phyloP scores from a whole-genome alignment of 2,888 invertebrate species.

The Arenicola marina region DNA sequence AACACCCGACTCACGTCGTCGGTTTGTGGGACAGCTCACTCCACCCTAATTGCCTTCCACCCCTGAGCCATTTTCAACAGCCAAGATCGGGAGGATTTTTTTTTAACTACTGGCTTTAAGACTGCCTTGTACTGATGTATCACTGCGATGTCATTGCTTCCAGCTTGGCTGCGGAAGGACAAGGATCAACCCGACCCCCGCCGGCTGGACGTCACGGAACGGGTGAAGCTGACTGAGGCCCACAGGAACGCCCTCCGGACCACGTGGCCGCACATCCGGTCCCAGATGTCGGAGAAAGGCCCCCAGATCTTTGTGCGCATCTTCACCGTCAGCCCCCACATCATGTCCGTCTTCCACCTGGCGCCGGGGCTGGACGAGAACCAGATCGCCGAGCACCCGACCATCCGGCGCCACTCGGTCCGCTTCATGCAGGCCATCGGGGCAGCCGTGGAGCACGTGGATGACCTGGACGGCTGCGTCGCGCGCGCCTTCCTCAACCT shows the following conservation, averaged over 20 bases:
- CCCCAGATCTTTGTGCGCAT: slow-evolving; percentile 4
- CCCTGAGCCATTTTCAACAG: no score
- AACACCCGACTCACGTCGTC: no score
- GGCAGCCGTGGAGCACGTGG: slow-evolving; percentile 7
- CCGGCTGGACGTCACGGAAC: not conserved
- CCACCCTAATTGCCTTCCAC: no score
- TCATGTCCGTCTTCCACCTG: slow-evolving; percentile 3
- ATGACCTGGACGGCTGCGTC: slow-evolving; percentile 3
- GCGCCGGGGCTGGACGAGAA: not conserved
- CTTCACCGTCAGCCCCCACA: slow-evolving; percentile 7
- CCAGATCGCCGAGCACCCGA: not conserved
- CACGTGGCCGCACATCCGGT: slow-evolving; percentile 7
- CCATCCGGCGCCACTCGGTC: not conserved
- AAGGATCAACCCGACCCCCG: not conserved
- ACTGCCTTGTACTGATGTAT: no score
- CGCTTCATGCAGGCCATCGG: slow-evolving; percentile 10
- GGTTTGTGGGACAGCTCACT: no score
- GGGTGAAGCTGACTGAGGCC: not conserved
- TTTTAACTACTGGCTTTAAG: no score
- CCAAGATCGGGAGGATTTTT: no score
- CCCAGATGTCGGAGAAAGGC: not conserved
- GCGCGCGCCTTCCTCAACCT: slow-evolving; percentile 10
- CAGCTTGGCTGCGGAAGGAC: not conserved
- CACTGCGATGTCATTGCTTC: no score
- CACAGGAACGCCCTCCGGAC: slow-evolving; percentile 2